These are phyloP conservation scores for Marasmarcha lunaedactyla DNA, from an alignment of 2,888 invertebrate species.

Conservation along the genomic window DNA sequence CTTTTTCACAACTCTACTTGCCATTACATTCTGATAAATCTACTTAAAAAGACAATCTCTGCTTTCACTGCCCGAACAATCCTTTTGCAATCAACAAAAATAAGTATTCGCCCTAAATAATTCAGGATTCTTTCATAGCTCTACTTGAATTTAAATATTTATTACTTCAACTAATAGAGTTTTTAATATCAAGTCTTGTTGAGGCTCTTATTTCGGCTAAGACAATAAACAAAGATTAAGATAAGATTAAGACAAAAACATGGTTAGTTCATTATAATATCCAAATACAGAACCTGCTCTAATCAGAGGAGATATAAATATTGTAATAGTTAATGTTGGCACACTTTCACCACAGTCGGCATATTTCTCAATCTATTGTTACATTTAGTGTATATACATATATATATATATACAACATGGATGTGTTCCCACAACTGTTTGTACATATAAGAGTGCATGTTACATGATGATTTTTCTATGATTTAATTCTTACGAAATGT, in stretches of 20 bases:
- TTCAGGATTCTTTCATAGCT: too few species aligned
- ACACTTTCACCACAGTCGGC: constrained; percentile 17
- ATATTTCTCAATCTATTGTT: constrained; percentile 1
- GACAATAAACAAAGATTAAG: too few species aligned
- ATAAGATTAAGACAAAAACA: too few species aligned
- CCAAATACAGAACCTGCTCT: constrained; percentile 16
- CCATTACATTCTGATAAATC: constrained; percentile 73
- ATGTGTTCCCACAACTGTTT: not conserved
- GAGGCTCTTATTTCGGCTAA: too few species aligned
- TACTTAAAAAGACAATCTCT: constrained; percentile 38
- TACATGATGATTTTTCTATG: not conserved
- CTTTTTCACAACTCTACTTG: constrained; percentile 77
- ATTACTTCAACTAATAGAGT: constrained; percentile 5
- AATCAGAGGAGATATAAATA: not conserved
- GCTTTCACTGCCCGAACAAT: constrained; percentile 11
- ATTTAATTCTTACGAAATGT: not conserved
- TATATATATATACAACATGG: not conserved
- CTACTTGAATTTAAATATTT: too few species aligned
- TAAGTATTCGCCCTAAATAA: too few species aligned
- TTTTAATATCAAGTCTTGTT: too few species aligned
- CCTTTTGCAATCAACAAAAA: too few species aligned
- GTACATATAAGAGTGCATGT: not conserved
- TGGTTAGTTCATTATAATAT: constrained; percentile 18
- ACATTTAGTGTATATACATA: not conserved
- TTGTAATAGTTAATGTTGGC: constrained; percentile 13